Evolutionary conservation across 2,888 invertebrate genomes (phyloP).

Genomic region (Ecdyonurus torrentis): DNA sequence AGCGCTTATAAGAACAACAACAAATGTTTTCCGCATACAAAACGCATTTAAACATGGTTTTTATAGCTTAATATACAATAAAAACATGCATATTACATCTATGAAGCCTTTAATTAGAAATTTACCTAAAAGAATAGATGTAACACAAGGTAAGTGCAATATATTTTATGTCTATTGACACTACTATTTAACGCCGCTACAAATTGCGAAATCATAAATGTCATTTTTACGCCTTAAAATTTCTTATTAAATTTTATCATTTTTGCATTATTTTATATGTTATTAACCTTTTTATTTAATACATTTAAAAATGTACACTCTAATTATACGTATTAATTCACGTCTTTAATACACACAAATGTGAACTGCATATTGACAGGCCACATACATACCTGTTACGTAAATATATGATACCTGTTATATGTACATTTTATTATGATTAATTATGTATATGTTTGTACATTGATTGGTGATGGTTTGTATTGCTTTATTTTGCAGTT

Average conservation of each 20-base stretch:
- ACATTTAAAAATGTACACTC: background rate
- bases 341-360: no score
- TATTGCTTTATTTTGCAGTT: slow-evolving; percentile 10
- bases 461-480: no score
- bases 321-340: background rate
- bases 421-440: no score
- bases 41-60: background rate
- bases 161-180: background rate
- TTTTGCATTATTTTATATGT: no score
- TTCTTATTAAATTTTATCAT: no score
- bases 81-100: background rate
- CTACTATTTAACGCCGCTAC: no score
- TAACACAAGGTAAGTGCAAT: background rate
- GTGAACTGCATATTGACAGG: no score
- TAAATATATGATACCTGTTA: no score
- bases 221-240: background rate
- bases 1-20: background rate
- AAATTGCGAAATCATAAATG: background rate
- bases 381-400: no score
- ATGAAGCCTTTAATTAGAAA: background rate
- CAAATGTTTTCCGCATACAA: background rate
- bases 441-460: no score
- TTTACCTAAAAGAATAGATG: background rate
- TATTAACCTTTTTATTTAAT: background rate
- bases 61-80: background rate